Conservation (phyloP, 2,797 vertebrate species). For the Pachyuromys duprasi region DNA sequence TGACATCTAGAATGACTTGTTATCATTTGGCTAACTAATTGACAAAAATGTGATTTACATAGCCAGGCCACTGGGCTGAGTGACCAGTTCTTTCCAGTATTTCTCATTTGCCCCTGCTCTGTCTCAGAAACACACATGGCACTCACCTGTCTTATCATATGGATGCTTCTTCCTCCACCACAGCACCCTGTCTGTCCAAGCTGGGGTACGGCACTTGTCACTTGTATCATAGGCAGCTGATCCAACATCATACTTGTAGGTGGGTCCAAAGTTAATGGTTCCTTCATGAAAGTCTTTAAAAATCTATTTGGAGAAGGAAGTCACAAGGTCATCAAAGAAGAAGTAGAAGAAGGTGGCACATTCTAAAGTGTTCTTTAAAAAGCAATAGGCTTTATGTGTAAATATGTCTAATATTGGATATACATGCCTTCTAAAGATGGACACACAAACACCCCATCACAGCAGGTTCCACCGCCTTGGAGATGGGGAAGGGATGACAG, state of each 20-base stretch:
- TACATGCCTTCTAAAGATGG: neutral
- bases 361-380: neutral
- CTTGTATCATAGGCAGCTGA: slow-evolving; percentile 91
- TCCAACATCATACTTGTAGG: slow-evolving; percentile 90
- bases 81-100: rapidly evolving
- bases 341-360: neutral
- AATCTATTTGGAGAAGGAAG: slow-evolving; percentile 84
- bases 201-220: slow-evolving; percentile 90
- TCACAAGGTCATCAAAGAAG: neutral
- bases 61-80: rapidly evolving
- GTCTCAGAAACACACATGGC: neutral
- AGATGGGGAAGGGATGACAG: neutral
- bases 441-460: rapidly evolving
- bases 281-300: slow-evolving; percentile 92
- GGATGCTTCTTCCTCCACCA: slow-evolving; percentile 90
- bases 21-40: neutral
- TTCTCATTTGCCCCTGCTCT: rapidly evolving
- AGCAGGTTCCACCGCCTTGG: neutral
- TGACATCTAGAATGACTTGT: neutral
- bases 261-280: slow-evolving; percentile 90
- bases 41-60: neutral
- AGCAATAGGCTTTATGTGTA: neutral
- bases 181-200: slow-evolving; percentile 91
- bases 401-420: neutral
- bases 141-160: slow-evolving; percentile 87